phyloP scores from a whole-genome alignment of 2,888 invertebrate species.

The Drosophila acutilabella region DNA sequence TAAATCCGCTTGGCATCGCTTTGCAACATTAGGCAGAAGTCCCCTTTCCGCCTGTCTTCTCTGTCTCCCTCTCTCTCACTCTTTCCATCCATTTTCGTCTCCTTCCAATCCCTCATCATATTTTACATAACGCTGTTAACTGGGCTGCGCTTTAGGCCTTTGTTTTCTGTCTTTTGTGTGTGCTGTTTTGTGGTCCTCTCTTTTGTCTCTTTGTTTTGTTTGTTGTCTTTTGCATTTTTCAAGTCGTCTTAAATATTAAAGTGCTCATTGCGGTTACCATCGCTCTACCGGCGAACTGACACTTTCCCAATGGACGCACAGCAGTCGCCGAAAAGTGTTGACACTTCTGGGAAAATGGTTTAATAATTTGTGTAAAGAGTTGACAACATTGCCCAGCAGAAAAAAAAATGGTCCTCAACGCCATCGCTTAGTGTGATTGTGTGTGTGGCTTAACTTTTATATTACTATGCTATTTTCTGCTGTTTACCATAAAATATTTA shows the following conservation, averaged over 20 bases:
- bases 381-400: constrained; percentile 56
- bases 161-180: constrained; percentile 42
- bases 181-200: constrained; percentile 26
- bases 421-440: constrained; percentile 10
- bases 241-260: constrained; percentile 76
- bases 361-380: constrained; percentile 78
- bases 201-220: constrained; percentile 35
- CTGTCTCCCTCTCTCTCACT: background rate
- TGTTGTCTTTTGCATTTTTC: constrained; percentile 74
- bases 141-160: constrained; percentile 33
- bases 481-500: constrained; percentile 56
- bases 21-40: constrained; percentile 43
- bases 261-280: constrained; percentile 61
- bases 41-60: background rate
- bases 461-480: constrained; percentile 18
- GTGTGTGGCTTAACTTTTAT: constrained; percentile 66
- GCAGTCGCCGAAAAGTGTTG: constrained; percentile 64
- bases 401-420: constrained; percentile 20
- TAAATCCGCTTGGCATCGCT: constrained; percentile 72
- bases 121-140: constrained; percentile 46
- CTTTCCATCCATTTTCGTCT: constrained; percentile 21
- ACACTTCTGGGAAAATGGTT: constrained; percentile 80
- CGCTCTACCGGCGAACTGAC: constrained; percentile 20
- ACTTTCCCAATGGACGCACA: constrained; percentile 32
- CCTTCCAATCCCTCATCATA: constrained; percentile 47